Evolutionary conservation across 2,797 vertebrate species (phyloP).

Genomic region (Ibycter americanus): DNA sequence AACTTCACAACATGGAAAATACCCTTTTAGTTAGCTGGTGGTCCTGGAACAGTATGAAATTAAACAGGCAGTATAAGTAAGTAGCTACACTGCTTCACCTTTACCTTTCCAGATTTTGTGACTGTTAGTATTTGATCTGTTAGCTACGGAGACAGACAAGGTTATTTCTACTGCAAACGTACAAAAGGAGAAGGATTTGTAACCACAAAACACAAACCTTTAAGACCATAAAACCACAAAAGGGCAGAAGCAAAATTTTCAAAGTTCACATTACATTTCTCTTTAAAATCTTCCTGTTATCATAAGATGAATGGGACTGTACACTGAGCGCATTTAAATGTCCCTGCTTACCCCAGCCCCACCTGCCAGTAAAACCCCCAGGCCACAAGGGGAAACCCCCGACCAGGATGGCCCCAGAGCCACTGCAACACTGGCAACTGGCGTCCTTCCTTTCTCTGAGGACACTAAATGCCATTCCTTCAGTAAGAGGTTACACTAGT

Average conservation of each 20-base stretch:
- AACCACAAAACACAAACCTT: background rate
- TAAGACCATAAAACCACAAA: background rate
- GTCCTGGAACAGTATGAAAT: background rate
- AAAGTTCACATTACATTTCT: background rate
- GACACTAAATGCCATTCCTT: background rate
- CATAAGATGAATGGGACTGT: fast-evolving
- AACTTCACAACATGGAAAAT: background rate
- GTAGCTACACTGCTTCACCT: background rate
- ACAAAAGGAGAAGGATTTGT: background rate
- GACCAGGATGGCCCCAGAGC: background rate
- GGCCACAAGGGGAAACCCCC: background rate
- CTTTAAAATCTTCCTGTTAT: background rate
- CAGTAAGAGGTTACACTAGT: background rate
- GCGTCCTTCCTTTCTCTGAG: background rate
- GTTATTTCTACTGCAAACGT: background rate
- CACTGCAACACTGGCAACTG: background rate
- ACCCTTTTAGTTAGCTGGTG: background rate
- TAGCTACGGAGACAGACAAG: background rate
- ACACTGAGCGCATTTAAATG: background rate
- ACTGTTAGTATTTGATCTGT: background rate
- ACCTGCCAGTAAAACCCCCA: background rate
- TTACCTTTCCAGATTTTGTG: background rate
- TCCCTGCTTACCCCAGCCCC: background rate
- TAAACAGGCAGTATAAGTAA: fast-evolving
- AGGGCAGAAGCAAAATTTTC: background rate